These are phyloP conservation scores for Astreopora myriophthalma DNA, from an alignment of 64 coral and sea anemone genomes.

Conservation along the genomic window DNA sequence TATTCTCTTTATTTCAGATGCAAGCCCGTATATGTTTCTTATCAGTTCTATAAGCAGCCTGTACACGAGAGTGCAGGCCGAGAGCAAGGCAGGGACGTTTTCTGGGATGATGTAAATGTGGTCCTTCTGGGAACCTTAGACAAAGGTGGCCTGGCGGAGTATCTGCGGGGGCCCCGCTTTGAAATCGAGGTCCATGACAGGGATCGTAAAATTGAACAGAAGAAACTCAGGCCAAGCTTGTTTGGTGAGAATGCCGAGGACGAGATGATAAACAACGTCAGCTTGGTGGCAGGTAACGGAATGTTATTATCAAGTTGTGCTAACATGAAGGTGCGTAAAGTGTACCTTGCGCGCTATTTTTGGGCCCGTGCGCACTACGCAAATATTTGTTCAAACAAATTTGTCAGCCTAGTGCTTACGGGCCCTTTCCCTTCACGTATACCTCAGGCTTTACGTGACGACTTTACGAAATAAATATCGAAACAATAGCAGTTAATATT, in stretches of 20 bases:
- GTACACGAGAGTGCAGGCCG: conserved; percentile 68
- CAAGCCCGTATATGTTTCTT: conserved; percentile 70
- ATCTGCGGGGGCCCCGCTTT: conserved; percentile 81
- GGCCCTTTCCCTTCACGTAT: too few relatives aligned
- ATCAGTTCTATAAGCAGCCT: conserved; percentile 91
- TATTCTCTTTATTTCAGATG: conserved; percentile 49
- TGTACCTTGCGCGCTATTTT: neutral
- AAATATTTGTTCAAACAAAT: too few relatives aligned
- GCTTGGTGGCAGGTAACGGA: conserved; percentile 87
- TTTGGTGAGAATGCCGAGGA: conserved; percentile 91
- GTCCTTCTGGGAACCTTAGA: conserved; percentile 86
- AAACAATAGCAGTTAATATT: too few relatives aligned
- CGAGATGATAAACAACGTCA: conserved; percentile 94
- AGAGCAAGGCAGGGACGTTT: conserved; percentile 79
- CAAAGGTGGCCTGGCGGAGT: conserved; percentile 81
- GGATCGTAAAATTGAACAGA: conserved; percentile 77
- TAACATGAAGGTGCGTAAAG: neutral
- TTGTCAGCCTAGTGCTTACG: too few relatives aligned
- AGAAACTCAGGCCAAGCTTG: conserved; percentile 79
- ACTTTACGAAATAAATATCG: too few relatives aligned
- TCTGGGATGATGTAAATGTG: conserved; percentile 90
- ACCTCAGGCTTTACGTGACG: too few relatives aligned
- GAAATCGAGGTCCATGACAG: conserved; percentile 94
- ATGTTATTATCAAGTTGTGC: neutral
- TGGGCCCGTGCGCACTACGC: too few relatives aligned